Conservation (phyloP, 2,888 invertebrate genomes). For the Torymus texanus region DNA sequence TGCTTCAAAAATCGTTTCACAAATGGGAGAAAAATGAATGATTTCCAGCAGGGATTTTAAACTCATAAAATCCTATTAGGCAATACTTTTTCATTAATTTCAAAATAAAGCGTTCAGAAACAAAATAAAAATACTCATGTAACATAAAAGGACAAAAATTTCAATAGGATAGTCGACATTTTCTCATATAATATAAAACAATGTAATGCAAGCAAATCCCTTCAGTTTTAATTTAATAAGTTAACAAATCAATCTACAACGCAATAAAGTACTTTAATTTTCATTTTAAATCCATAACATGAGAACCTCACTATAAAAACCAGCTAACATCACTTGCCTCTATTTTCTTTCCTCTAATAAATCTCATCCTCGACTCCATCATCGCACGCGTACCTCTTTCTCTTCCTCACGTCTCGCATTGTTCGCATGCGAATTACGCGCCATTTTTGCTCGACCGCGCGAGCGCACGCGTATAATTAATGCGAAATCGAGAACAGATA, state of each 20-base stretch:
- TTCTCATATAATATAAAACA: too few relatives aligned
- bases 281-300: too few relatives aligned
- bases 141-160: too few relatives aligned
- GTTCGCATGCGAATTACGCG: slow-evolving; percentile 61
- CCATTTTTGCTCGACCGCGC: slow-evolving; percentile 20
- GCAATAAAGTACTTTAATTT: too few relatives aligned
- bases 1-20: too few relatives aligned
- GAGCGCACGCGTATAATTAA: slow-evolving; percentile 63
- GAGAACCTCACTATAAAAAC: not conserved
- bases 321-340: not conserved
- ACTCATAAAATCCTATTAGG: too few relatives aligned
- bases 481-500: slow-evolving; percentile 53
- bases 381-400: not conserved
- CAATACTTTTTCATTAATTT: too few relatives aligned
- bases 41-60: too few relatives aligned
- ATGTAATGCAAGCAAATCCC: slow-evolving; percentile 23
- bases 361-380: slow-evolving; percentile 12
- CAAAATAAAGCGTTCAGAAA: too few relatives aligned
- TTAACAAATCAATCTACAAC: slow-evolving; percentile 58
- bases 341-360: slow-evolving; percentile 7
- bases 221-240: slow-evolving; percentile 11
- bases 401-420: slow-evolving; percentile 57
- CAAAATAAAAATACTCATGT: too few relatives aligned
- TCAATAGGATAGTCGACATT: too few relatives aligned
- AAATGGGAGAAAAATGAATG: too few relatives aligned